A percentile compares a stretch with the other conserved stretches of the same genome.
Evolutionary conservation across 2,797 vertebrate genomes (phyloP).

Genomic region (Eidolon dupreanum): DNA sequence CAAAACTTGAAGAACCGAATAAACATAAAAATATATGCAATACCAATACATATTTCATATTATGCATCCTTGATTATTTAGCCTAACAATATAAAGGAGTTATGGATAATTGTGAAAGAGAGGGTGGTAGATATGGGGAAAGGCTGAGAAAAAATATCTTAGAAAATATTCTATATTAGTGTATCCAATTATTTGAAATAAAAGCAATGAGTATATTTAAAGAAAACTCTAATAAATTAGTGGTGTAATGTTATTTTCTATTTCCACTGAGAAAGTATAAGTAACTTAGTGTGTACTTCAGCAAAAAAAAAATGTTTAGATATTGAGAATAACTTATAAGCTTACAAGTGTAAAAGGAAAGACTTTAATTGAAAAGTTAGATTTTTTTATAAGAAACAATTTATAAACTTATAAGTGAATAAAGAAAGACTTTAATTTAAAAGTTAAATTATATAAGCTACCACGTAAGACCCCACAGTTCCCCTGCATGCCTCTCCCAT

Average conservation of each 20-base stretch:
- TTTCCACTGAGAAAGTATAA: neutral
- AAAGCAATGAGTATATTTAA: neutral
- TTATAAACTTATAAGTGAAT: too few species aligned
- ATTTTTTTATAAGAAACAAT: too few species aligned
- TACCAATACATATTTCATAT: neutral
- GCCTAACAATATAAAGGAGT: neutral
- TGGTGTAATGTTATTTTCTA: neutral
- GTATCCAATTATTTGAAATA: neutral
- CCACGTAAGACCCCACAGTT: neutral
- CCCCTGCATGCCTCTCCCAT: too few species aligned
- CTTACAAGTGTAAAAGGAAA: too few species aligned
- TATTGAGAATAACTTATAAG: too few species aligned
- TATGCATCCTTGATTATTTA: neutral
- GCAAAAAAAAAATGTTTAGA: neutral
- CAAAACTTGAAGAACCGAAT: neutral
- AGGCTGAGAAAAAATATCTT: neutral
- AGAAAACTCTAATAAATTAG: neutral
- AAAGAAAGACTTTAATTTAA: neutral
- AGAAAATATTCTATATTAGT: neutral
- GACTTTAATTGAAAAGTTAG: too few species aligned
- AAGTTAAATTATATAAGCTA: neutral
- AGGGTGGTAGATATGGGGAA: too few species aligned
- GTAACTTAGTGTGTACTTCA: neutral
- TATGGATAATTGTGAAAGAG: neutral
- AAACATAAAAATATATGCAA: neutral